These are phyloP conservation scores for Leptinotarsa tumamoca DNA, from an alignment of 2,888 invertebrate species.

Conservation along the genomic window DNA sequence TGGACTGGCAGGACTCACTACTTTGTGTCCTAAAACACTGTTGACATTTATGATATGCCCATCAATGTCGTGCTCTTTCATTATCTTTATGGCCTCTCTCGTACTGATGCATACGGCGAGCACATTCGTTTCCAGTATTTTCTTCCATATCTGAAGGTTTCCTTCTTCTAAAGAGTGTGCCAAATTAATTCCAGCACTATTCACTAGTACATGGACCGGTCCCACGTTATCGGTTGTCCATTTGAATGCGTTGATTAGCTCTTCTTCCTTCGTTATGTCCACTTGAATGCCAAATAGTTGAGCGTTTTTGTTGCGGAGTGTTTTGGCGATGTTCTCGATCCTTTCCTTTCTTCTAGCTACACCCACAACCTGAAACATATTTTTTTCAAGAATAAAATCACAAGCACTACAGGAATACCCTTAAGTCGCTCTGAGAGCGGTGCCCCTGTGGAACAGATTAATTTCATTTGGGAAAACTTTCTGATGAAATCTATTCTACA, in stretches of 20 bases:
- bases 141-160: conserved; percentile 43
- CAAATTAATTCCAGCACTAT: conserved; percentile 59
- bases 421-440: too few species aligned
- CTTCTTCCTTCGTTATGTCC: conserved; percentile 61
- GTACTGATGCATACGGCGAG: conserved; percentile 46
- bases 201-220: conserved; percentile 61
- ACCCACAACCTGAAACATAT: conserved; percentile 49
- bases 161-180: conserved; percentile 50
- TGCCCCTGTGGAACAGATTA: too few species aligned
- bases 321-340: conserved; percentile 42
- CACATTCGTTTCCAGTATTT: conserved; percentile 42
- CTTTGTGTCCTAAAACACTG: conserved; percentile 26
- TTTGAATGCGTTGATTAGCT: conserved; percentile 58
- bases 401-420: too few species aligned
- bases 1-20: neutral
- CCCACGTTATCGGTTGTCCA: conserved; percentile 60
- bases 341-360: conserved; percentile 49
- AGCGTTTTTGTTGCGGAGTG: conserved; percentile 49
- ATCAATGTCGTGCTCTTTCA: conserved; percentile 28
- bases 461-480: too few species aligned
- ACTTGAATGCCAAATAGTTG: conserved; percentile 58
- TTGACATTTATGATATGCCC: conserved; percentile 37
- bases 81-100: conserved; percentile 48
- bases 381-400: too few species aligned
- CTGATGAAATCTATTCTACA: too few species aligned